phyloP scores from a whole-genome alignment of 2,113 vertebrate genomes.

The Sinocyclocheilus anshuiensis region DNA sequence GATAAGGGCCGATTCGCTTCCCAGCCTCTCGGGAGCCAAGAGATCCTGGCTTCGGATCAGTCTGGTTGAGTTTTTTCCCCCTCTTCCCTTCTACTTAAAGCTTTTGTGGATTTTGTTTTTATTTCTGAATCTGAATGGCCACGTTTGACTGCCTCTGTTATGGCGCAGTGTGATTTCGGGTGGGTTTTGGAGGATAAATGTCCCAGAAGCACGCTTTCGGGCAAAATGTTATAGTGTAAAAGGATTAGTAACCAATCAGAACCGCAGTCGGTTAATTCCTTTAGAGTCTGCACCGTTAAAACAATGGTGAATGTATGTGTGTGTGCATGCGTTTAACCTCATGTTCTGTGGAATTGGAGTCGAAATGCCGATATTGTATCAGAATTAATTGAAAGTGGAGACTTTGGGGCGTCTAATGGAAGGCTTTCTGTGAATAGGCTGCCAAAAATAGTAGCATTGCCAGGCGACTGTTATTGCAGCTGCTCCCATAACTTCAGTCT shows the following conservation, averaged over 20 bases:
- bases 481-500: constrained; percentile 49
- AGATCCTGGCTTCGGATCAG: constrained; percentile 49
- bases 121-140: not conserved
- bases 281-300: not conserved
- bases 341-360: constrained; percentile 18
- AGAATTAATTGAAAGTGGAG: constrained; percentile 59
- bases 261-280: not conserved
- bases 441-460: constrained; percentile 53
- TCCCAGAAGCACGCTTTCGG: constrained; percentile 9
- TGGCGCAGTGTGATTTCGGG: constrained; percentile 9
- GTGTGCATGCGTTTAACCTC: not conserved
- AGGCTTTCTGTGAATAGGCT: constrained; percentile 50
- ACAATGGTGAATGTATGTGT: constrained; percentile 19
- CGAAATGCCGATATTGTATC: constrained; percentile 43
- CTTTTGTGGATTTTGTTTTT: constrained; percentile 36
- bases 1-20: constrained; percentile 59
- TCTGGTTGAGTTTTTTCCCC: not conserved
- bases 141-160: constrained; percentile 18
- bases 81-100: constrained; percentile 29
- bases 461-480: constrained; percentile 54
- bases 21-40: constrained; percentile 47
- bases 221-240: constrained; percentile 27
- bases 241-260: constrained; percentile 44
- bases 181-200: constrained; percentile 30
- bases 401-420: constrained; percentile 51